Conservation (phyloP, 2,797 vertebrate species). For the Danio albolineatus region DNA sequence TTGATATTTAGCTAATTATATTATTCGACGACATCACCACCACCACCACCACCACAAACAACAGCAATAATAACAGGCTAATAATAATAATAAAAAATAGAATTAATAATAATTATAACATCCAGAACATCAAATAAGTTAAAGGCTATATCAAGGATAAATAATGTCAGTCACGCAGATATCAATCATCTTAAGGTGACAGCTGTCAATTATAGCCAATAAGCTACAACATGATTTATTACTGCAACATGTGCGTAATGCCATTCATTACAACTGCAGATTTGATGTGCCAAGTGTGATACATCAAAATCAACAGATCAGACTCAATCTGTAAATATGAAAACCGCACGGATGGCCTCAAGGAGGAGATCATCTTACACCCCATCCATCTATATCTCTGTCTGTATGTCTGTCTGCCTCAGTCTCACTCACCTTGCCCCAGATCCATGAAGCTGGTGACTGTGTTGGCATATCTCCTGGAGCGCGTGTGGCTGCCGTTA, state of each 20-base stretch:
- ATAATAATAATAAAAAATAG: neutral
- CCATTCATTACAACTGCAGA: neutral
- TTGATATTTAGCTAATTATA: too few species aligned
- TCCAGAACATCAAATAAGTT: neutral
- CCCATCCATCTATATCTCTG: neutral
- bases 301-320: neutral
- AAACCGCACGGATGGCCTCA: neutral
- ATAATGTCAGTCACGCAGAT: neutral
- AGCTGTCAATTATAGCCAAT: neutral
- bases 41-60: too few species aligned
- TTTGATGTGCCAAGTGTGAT: neutral
- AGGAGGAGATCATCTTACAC: neutral
- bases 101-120: neutral
- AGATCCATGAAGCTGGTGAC: constrained; percentile 86
- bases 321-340: neutral
- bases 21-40: too few species aligned
- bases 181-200: constrained; percentile 15
- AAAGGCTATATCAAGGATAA: neutral
- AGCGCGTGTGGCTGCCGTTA: constrained; percentile 56
- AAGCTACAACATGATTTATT: neutral
- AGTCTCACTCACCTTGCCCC: constrained; percentile 77
- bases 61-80: neutral
- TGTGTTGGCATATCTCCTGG: constrained; percentile 76
- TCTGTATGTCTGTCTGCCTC: neutral
- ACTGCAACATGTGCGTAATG: neutral